Evolutionary conservation across 2,888 invertebrate species (phyloP), one percentile per base, ranked within the genome.

Genomic region (Nephrotoma appendiculata): DNA sequence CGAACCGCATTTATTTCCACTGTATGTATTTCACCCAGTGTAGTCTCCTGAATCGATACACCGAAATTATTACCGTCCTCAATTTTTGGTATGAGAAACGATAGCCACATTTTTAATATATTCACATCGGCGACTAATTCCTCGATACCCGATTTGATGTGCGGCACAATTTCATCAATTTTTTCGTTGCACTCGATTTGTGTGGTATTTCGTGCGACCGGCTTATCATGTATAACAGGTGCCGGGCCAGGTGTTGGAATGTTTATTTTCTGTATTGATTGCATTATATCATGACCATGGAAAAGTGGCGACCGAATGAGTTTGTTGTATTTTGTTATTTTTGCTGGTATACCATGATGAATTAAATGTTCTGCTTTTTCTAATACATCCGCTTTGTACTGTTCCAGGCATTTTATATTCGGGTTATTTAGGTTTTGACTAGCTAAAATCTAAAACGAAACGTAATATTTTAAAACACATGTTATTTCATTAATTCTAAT

Each of bases 61-160:
- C 99, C 99, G 92, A 99, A 99, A 91, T 99, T 99, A 92, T 99
- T 99, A 86, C 99, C 99, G 91, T 99, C 99, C 92, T 99, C 99
- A 89, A 99, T 99, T 93, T 98, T 98, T 2, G 99, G 99, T 91
- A 99, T 99, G 94, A 99, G 95, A 90, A 98, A 98, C 6, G 98
- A 98, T 89, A 99, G 97, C 99, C 99, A 99, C 98, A 99, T 98
- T 93, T 98, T 98, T 89, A 98, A 92, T 95, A 98, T 92, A 86
- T 92, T 92, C 42, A 92, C 91, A 71, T 71, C 71, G 71, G 4
- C 4, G 9, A 71, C 71, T 6, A 71, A 31, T 31, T 71, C 71
- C 11, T 71, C 71, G 71, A 71, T 71, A 4, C 9, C 71, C 3
- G 71, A 71, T 71, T 71, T 71, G 6, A 71, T 71, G 31, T 31